Percentiles rank a stretch among this genome's conserved stretches.
These are phyloP conservation scores for Bembecia ichneumoniformis DNA, from an alignment of 2,888 invertebrate genomes.

Conservation along the genomic window DNA sequence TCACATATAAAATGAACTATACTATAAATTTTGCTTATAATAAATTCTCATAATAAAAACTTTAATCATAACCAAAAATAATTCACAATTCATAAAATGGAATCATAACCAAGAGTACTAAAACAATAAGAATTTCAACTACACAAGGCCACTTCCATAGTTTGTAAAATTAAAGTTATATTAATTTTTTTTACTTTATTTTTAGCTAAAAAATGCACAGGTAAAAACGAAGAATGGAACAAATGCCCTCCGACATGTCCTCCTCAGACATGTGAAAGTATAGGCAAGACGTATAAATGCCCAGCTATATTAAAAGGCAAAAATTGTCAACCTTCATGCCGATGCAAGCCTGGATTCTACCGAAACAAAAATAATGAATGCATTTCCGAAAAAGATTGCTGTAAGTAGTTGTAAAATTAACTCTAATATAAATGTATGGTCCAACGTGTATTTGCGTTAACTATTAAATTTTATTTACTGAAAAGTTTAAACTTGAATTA, in stretches of 20 bases:
- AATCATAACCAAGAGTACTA: too few relatives aligned
- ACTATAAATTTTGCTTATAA: too few relatives aligned
- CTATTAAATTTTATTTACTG: neutral
- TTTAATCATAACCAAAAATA: too few relatives aligned
- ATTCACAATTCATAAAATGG: too few relatives aligned
- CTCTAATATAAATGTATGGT: too few relatives aligned
- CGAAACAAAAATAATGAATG: conserved; percentile 22
- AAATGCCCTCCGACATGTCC: conserved; percentile 19
- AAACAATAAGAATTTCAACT: too few relatives aligned
- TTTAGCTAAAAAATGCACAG: neutral
- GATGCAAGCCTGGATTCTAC: conserved; percentile 20
- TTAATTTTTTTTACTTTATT: too few relatives aligned
- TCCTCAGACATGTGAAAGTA: conserved; percentile 15
- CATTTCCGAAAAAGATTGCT: conserved; percentile 19
- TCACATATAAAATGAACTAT: too few relatives aligned
- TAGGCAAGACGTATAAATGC: neutral
- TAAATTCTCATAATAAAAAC: too few relatives aligned
- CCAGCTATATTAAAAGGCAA: neutral
- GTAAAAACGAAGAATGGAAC: conserved; percentile 10
- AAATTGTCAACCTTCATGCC: conserved; percentile 10
- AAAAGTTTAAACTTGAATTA: neutral
- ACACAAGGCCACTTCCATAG: too few relatives aligned
- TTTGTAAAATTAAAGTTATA: too few relatives aligned
- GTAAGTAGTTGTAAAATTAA: conserved; percentile 13
- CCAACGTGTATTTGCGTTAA: neutral